Conservation (phyloP, 2,888 invertebrate species). For the Athetis lepigone region DNA sequence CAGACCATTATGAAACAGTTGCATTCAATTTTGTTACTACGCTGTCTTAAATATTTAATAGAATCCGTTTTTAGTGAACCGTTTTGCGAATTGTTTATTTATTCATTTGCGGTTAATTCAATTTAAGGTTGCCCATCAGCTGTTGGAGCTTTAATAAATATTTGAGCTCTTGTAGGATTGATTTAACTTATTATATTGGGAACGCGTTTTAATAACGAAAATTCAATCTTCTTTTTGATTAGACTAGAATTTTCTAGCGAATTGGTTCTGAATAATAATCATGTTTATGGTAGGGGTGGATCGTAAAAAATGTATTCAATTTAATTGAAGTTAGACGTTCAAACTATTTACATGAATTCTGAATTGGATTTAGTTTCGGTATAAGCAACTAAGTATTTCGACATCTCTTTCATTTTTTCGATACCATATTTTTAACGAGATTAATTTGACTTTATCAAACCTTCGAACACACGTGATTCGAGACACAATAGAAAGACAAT, state of each 20-base stretch:
- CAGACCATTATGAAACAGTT: conserved; percentile 18
- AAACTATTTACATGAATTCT: too few relatives aligned
- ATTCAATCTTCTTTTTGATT: conserved; percentile 24
- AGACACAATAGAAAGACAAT: too few relatives aligned
- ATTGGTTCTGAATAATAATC: conserved; percentile 9
- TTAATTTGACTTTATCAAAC: too few relatives aligned
- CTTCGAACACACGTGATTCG: too few relatives aligned
- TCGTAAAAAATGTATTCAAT: neutral
- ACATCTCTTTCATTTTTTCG: too few relatives aligned
- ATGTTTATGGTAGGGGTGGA: neutral
- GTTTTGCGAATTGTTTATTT: conserved; percentile 40
- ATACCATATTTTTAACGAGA: too few relatives aligned
- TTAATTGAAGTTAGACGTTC: neutral
- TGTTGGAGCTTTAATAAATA: conserved; percentile 40
- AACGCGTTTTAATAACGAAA: conserved; percentile 19
- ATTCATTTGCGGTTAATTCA: conserved; percentile 50
- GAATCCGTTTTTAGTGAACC: conserved; percentile 34
- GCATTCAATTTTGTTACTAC: conserved; percentile 28
- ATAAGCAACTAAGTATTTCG: too few relatives aligned
- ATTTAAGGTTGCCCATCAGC: conserved; percentile 33
- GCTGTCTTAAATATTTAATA: conserved; percentile 53
- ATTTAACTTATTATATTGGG: conserved; percentile 27
- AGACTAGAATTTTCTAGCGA: conserved; percentile 8
- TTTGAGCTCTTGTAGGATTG: conserved; percentile 17
- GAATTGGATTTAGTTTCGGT: too few relatives aligned